Evolutionary conservation across 2,113 vertebrate genomes (phyloP), one percentile per base, ranked within the genome.

Genomic region (Heliornis fulica): DNA sequence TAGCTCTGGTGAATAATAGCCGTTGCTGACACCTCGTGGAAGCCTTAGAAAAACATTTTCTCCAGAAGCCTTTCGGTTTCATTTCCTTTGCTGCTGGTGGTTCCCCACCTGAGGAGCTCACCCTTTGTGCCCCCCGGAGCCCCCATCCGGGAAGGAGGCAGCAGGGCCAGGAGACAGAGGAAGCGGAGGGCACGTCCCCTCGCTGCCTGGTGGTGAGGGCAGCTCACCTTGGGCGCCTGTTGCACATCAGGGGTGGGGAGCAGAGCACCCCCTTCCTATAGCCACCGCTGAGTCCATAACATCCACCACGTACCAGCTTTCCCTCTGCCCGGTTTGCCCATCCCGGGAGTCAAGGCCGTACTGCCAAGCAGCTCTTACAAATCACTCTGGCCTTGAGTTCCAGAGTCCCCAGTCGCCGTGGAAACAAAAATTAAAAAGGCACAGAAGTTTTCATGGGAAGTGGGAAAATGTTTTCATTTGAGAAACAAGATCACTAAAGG

Each of bases 11-110:
- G 78, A 87, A 32, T 41, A 71, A 89, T n/a, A 77, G 90, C 94
- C 95, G 75, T 36, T 95, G 94, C 93, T 96, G 96, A 95, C 89
- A 87, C 91, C 93, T 96, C 57, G 61, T 90, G 91, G 95, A 95
- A 93, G 85, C 29, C 48, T 83, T n/a, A 46, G 74, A 75, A 23
- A 87, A 94, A 46, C 16, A 53, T 85, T 87, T 82, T 34, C 41
- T 79, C 38, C 38, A 72, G 50, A 76, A 90, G 72, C 6, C 15
- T 68, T 90, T 78, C 5, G 1, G 59, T 94, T 95, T 91, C 23
- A 1, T 87, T 93, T 94, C 57, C 38, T 51, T 10, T 5, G 19
- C 63, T 45, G 45, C n/a, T 91, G 53, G 22, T 50, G 34, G 22
- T 48, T 93, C 31, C 21, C 7, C 9, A 6, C 10, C 36, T 20